Evolutionary conservation across 2,113 vertebrate genomes (phyloP).

Genomic region (Mobula hypostoma): DNA sequence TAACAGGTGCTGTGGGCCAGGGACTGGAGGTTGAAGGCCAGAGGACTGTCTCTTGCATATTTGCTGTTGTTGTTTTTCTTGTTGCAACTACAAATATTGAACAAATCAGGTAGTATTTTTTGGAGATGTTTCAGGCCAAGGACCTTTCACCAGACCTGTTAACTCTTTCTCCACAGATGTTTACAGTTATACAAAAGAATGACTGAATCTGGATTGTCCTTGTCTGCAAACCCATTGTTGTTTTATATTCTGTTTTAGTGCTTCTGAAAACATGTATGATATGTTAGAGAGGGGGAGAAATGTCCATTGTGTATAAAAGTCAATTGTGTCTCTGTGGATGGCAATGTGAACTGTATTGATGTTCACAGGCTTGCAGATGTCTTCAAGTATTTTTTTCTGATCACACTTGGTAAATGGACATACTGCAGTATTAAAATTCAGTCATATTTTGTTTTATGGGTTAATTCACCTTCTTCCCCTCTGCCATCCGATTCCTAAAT

Average conservation of each 20-base stretch:
- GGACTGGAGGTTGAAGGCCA: too few relatives aligned
- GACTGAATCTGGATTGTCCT: not conserved
- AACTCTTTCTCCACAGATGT: too few relatives aligned
- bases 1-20: too few relatives aligned
- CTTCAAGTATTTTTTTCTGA: not conserved
- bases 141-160: too few relatives aligned
- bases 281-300: not conserved
- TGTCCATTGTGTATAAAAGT: not conserved
- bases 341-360: not conserved
- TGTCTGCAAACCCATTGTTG: not conserved
- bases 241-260: not conserved
- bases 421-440: not conserved
- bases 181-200: not conserved
- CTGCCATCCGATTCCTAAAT: too few relatives aligned
- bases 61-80: too few relatives aligned
- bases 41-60: too few relatives aligned
- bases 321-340: not conserved
- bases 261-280: not conserved
- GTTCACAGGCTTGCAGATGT: not conserved
- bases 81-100: too few relatives aligned
- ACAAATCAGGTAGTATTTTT: too few relatives aligned
- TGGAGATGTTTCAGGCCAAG: too few relatives aligned
- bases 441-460: not conserved
- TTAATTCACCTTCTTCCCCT: not conserved
- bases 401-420: not conserved